phyloP scores from a whole-genome alignment of 2,113 vertebrate species.

The Cisticola juncidis region DNA sequence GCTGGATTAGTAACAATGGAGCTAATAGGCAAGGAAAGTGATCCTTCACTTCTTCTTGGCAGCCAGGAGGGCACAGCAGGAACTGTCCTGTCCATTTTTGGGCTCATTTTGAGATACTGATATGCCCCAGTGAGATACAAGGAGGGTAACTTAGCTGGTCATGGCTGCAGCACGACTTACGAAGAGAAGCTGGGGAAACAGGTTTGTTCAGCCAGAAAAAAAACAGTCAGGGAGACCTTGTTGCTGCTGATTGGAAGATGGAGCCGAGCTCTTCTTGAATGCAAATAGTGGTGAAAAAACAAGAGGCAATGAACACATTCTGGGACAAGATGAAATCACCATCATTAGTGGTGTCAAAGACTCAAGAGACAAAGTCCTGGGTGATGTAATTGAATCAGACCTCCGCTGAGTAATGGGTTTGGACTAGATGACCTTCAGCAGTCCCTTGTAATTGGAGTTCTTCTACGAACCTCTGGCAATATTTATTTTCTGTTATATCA shows the following conservation, averaged over 20 bases:
- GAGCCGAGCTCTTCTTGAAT: not conserved
- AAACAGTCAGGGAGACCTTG: no score
- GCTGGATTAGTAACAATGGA: not conserved
- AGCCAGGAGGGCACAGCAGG: not conserved
- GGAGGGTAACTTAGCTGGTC: not conserved
- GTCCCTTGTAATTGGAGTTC: not conserved
- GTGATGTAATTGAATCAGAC: not conserved
- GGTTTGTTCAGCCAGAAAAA: not conserved
- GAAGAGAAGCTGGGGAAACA: not conserved
- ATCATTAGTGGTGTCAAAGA: not conserved
- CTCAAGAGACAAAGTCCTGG: not conserved
- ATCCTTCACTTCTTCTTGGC: not conserved
- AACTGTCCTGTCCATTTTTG: not conserved
- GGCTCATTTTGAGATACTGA: not conserved
- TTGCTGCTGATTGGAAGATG: not conserved
- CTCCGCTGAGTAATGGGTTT: not conserved
- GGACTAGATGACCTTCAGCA: not conserved
- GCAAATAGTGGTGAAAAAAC: not conserved
- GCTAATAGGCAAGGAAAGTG: not conserved
- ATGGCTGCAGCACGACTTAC: not conserved
- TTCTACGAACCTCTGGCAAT: not conserved
- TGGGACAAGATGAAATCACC: not conserved
- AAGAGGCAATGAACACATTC: not conserved
- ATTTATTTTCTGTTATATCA: not conserved
- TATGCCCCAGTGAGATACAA: not conserved